phyloP scores from a whole-genome alignment of 2,888 invertebrate species.

The Biston stratarius region DNA sequence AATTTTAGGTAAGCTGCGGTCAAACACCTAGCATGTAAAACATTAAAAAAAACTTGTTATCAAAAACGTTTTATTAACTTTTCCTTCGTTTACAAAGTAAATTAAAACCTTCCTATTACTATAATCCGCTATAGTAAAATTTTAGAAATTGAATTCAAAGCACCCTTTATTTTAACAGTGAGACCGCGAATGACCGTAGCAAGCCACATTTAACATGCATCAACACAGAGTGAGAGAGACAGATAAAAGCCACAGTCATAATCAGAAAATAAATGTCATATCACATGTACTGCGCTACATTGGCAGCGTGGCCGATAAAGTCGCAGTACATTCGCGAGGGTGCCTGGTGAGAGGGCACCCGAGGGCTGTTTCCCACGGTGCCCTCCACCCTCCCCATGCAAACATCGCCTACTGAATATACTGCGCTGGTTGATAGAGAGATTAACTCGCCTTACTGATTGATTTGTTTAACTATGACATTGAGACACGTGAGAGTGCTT shows the following conservation, averaged over 20 bases:
- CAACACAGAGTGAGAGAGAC: constrained; percentile 23
- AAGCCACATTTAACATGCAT: constrained; percentile 21
- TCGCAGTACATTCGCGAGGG: constrained; percentile 36
- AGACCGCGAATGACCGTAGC: constrained; percentile 12
- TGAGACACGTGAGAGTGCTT: constrained; percentile 25
- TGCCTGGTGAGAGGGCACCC: constrained; percentile 43
- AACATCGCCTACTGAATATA: constrained; percentile 32
- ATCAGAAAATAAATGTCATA: too few species aligned
- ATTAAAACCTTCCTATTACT: too few species aligned
- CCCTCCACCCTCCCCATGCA: constrained; percentile 29
- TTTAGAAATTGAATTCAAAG: too few species aligned
- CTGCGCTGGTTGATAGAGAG: constrained; percentile 34
- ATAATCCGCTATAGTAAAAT: too few species aligned
- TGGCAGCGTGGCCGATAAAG: constrained; percentile 35
- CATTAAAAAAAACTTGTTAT: too few species aligned
- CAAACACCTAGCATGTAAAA: too few species aligned
- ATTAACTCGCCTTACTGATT: constrained; percentile 39
- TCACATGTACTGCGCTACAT: too few species aligned
- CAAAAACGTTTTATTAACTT: too few species aligned
- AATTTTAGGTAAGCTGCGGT: too few species aligned
- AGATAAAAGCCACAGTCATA: not conserved
- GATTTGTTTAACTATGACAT: constrained; percentile 39
- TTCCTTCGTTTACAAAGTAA: too few species aligned
- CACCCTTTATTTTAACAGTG: constrained; percentile 7
- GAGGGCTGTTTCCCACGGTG: constrained; percentile 47